Evolutionary conservation across 2,888 invertebrate genomes (phyloP).

Genomic region (Torymus aiolomorphi): DNA sequence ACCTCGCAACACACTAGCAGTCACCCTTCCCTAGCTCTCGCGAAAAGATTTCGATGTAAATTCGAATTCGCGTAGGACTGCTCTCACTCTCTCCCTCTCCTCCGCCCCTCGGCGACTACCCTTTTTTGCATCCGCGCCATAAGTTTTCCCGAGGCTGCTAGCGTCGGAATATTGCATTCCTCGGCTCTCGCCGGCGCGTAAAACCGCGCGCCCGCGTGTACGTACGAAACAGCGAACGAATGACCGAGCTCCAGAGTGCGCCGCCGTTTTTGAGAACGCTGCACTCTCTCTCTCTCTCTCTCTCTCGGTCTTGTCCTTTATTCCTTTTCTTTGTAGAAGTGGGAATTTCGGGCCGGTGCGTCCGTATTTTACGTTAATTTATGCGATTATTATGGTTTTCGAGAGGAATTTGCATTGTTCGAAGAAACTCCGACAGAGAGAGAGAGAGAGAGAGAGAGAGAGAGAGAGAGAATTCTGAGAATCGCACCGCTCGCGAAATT

Average conservation of each 20-base stretch:
- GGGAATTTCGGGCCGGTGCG: too few relatives aligned
- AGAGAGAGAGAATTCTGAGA: too few relatives aligned
- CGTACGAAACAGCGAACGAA: constrained; percentile 12
- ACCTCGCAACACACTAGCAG: not conserved
- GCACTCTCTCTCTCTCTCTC: too few relatives aligned
- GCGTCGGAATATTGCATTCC: constrained; percentile 56
- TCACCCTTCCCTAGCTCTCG: not conserved
- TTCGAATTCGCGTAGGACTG: constrained; percentile 48
- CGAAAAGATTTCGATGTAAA: constrained; percentile 40
- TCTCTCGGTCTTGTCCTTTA: too few relatives aligned
- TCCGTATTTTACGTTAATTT: not conserved
- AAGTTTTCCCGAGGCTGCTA: constrained; percentile 43
- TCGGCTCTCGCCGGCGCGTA: constrained; percentile 17
- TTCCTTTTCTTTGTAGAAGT: too few relatives aligned
- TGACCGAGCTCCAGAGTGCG: too few relatives aligned
- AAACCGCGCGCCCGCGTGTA: constrained; percentile 19
- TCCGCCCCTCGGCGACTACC: not conserved
- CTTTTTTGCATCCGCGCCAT: constrained; percentile 44
- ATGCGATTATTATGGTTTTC: too few relatives aligned
- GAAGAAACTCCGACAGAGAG: too few relatives aligned
- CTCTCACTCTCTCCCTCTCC: constrained; percentile 26
- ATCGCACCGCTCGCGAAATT: too few relatives aligned
- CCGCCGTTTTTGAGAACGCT: too few relatives aligned
- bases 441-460: too few relatives aligned
- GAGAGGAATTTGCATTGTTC: too few relatives aligned